These are phyloP conservation scores for Diorhabda carinulata DNA, from an alignment of 1,140 invertebrate genomes.

Conservation along the genomic window DNA sequence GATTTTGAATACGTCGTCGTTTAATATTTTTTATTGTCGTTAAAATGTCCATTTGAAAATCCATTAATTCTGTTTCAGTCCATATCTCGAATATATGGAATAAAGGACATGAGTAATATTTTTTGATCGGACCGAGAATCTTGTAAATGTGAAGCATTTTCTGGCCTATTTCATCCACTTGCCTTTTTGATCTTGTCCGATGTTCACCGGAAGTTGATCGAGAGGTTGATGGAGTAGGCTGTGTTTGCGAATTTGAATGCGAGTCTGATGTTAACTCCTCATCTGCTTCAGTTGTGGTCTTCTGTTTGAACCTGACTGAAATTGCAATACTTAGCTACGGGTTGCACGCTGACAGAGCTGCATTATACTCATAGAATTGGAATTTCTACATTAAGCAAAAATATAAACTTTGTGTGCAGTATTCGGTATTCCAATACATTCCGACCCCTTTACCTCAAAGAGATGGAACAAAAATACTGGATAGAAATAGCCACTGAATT, in stretches of 20 bases:
- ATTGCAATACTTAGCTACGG: background rate
- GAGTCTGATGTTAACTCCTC: no score
- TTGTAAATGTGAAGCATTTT: background rate
- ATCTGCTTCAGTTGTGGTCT: no score
- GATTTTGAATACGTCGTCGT: background rate
- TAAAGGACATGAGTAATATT: slow-evolving; percentile 19
- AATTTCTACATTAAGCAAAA: slow-evolving; percentile 35
- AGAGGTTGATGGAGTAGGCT: slow-evolving; percentile 7
- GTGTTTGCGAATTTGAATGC: no score
- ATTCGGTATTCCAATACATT: no score
- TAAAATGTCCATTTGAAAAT: slow-evolving; percentile 22
- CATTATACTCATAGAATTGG: slow-evolving; percentile 42
- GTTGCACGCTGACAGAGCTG: slow-evolving; percentile 40
- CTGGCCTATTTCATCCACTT: slow-evolving; percentile 12
- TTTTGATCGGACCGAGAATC: slow-evolving; percentile 14
- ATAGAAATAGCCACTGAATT: slow-evolving; percentile 36
- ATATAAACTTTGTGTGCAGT: slow-evolving; percentile 40
- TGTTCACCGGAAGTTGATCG: slow-evolving; percentile 11
- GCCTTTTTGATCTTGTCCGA: slow-evolving; percentile 17
- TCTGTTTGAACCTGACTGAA: no score
- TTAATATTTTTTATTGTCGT: slow-evolving; percentile 13
- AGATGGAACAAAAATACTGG: slow-evolving; percentile 37
- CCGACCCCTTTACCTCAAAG: slow-evolving; percentile 29
- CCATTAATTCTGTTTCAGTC: slow-evolving; percentile 22
- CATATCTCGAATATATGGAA: slow-evolving; percentile 22